These are phyloP conservation scores for Argynnis bischoffii DNA, from an alignment of 2,888 invertebrate species.

Conservation along the genomic window DNA sequence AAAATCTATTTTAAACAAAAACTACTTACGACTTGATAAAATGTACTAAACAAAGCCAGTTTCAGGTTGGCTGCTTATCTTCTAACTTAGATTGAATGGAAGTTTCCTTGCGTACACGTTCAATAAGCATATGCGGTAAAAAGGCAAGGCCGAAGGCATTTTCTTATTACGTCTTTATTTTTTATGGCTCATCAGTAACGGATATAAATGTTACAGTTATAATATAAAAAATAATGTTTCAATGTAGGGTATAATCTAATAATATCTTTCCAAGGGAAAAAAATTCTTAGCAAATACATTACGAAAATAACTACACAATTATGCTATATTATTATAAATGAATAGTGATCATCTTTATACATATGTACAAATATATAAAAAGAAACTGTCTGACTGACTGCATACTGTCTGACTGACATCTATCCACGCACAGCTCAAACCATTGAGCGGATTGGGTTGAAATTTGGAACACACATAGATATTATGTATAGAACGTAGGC, in stretches of 20 bases:
- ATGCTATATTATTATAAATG: too few relatives aligned
- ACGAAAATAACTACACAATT: neutral
- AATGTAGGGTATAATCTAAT: slow-evolving; percentile 15
- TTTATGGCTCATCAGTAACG: slow-evolving; percentile 28
- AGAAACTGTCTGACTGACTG: too few relatives aligned
- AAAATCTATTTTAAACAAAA: slow-evolving; percentile 37
- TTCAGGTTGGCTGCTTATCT: slow-evolving; percentile 42
- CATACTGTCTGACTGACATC: too few relatives aligned
- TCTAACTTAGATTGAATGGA: slow-evolving; percentile 56
- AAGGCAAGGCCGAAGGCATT: slow-evolving; percentile 27
- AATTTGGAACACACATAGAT: too few relatives aligned
- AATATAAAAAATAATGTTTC: slow-evolving; percentile 31
- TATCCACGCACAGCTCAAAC: too few relatives aligned
- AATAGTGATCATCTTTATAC: too few relatives aligned
- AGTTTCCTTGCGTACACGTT: slow-evolving; percentile 43
- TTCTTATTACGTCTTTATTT: slow-evolving; percentile 35
- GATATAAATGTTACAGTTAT: slow-evolving; percentile 25
- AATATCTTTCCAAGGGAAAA: neutral
- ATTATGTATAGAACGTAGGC: too few relatives aligned
- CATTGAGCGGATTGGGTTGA: too few relatives aligned
- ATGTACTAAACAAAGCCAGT: slow-evolving; percentile 33
- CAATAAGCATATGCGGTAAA: slow-evolving; percentile 35
- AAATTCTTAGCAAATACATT: neutral
- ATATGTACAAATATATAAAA: too few relatives aligned
- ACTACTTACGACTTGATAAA: slow-evolving; percentile 33